Evolutionary conservation across 2,888 invertebrate species (phyloP).

Genomic region (Idaea straminata): DNA sequence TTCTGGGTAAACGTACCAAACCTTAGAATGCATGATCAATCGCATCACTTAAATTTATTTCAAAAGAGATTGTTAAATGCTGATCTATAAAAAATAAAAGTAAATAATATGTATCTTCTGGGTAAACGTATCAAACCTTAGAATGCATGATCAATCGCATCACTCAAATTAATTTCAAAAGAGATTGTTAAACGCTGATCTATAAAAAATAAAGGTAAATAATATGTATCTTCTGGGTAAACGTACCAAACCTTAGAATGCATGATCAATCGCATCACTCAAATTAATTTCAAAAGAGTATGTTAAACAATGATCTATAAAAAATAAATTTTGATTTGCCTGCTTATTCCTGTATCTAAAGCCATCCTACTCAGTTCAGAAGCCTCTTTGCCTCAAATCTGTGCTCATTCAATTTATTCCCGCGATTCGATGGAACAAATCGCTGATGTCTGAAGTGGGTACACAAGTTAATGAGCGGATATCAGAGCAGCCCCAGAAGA

Average conservation of each 20-base stretch:
- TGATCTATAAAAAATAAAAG: not conserved
- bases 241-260: too few species aligned
- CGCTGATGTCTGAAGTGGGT: slow-evolving; percentile 69
- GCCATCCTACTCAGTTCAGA: slow-evolving; percentile 3
- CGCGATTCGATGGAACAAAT: slow-evolving; percentile 71
- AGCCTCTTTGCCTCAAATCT: slow-evolving; percentile 43
- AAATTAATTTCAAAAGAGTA: too few species aligned
- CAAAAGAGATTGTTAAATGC: not conserved
- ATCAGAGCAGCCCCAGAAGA: slow-evolving; percentile 71
- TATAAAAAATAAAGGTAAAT: not conserved
- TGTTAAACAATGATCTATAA: not conserved
- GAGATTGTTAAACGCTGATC: not conserved
- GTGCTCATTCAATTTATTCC: slow-evolving; percentile 64
- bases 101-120: too few species aligned
- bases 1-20: too few species aligned
- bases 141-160: too few species aligned
- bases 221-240: too few species aligned
- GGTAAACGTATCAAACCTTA: too few species aligned
- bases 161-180: too few species aligned
- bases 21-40: too few species aligned
- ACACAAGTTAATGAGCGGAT: slow-evolving; percentile 75
- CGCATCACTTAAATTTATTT: too few species aligned
- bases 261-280: too few species aligned
- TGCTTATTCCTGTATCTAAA: slow-evolving; percentile 4
- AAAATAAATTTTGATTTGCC: not conserved